A percentile compares a stretch with the other conserved stretches of the same genome.
These are phyloP conservation scores for Pterocles orientalis DNA, from an alignment of 2,113 vertebrate species.

Conservation along the genomic window DNA sequence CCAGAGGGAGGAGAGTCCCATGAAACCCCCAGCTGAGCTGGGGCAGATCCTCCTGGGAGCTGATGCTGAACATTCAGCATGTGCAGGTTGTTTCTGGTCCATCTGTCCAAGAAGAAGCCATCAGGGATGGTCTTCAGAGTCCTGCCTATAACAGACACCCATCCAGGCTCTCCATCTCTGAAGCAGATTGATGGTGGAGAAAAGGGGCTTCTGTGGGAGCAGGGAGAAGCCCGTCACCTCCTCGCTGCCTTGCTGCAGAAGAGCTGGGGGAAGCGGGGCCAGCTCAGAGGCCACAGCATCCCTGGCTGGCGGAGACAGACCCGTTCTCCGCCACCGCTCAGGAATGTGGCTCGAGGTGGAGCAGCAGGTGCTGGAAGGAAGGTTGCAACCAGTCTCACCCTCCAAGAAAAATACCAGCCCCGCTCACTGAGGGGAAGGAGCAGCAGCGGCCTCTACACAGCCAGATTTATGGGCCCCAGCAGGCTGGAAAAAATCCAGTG, in stretches of 20 bases:
- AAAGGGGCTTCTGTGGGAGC: neutral
- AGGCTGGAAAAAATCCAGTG: conserved; percentile 55
- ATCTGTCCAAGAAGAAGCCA: neutral
- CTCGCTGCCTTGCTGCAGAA: neutral
- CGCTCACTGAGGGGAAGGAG: neutral
- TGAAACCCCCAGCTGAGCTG: neutral
- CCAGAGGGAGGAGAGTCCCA: neutral
- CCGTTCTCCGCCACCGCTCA: neutral
- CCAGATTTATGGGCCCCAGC: conserved; percentile 60
- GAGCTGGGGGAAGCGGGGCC: neutral
- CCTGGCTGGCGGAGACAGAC: neutral
- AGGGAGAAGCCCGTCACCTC: neutral
- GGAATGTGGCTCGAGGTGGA: conserved; percentile 38
- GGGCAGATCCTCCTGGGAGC: neutral
- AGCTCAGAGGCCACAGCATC: neutral
- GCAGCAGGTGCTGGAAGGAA: conserved; percentile 61
- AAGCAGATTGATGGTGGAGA: neutral
- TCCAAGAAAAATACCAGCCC: conserved; percentile 71
- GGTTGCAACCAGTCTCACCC: neutral
- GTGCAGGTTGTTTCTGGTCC: neutral
- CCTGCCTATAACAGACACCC: neutral
- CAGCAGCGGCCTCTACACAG: conserved; percentile 30
- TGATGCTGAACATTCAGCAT: accelerated
- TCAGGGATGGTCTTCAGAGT: neutral
- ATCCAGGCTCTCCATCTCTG: neutral